Evolutionary conservation across 2,797 vertebrate genomes (phyloP), one percentile per base, ranked within the genome.

Genomic region (Anguilla anguilla): DNA sequence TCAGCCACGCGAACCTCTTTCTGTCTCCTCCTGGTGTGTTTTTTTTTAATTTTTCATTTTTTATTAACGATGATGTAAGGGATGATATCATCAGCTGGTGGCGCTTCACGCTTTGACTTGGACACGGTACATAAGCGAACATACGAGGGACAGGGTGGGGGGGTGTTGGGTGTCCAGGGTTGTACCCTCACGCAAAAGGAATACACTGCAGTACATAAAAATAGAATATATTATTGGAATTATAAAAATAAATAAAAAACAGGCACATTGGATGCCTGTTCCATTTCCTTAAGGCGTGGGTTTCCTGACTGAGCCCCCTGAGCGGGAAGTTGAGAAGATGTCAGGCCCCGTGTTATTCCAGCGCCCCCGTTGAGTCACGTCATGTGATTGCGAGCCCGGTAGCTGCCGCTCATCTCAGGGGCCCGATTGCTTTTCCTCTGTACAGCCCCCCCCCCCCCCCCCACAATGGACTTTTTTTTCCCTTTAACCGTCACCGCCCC

Each of bases 51-150:
- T 15, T 59, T 17, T 3, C 59, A 0, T 17, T 61, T n/a, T 1
- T 64, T 64, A 6, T 64, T 64, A 13, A 31, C 1, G 7, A 9
- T 72, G 28, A 72, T 72, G 28, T 31, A 28, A 72, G 2, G n/a
- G 67, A 89, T 86, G 93, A 94, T 93, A 91, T 90, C 91, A 93
- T 93, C 91, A 91, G 77, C 91, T 92, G 90, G 89, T 31, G 39
- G 7, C 5, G 9, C 17, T 81, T 51, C 49, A 43, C 31, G 10
- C 43, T 49, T 46, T 9, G 4, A 51, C 22, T 1, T 25, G 15
- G 77, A 46, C 5, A 9, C 19, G 17, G 2, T 25, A 51, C 9
- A n/a, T 49, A 49, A 81, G 7, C 77, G 49, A 22, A 25, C 19
- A 49, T 51, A 39, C 39, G 2, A 39, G 10, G 6, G 51, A 10